A percentile compares a stretch with the other conserved stretches of the same genome.
Conservation (phyloP, 2,797 vertebrate genomes). For the Anisognathus igniventris region DNA sequence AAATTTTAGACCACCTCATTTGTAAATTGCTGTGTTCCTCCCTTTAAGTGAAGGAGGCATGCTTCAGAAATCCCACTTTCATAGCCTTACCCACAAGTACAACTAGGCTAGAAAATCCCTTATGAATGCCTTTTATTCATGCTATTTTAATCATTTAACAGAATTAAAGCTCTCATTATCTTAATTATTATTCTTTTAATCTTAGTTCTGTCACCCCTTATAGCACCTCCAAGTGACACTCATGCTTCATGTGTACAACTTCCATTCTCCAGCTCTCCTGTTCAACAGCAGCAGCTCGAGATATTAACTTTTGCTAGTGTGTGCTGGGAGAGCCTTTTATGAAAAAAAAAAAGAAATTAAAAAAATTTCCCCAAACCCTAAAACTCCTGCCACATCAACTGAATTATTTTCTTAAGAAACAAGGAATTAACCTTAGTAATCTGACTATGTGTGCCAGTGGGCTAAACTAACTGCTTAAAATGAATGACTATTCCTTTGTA, state of each 20-base stretch:
- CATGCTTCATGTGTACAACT: not conserved
- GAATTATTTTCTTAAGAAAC: not conserved
- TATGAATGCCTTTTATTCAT: not conserved
- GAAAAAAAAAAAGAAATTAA: not conserved
- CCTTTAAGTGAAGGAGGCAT: not conserved
- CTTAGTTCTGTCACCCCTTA: not conserved
- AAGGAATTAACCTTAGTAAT: not conserved
- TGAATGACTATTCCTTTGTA: not conserved
- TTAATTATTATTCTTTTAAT: conserved; percentile 14
- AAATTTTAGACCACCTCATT: not conserved
- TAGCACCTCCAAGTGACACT: not conserved
- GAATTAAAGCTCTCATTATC: not conserved
- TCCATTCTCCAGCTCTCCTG: not conserved
- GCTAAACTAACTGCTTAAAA: not conserved
- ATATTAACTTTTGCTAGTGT: not conserved
- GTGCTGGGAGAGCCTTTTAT: not conserved
- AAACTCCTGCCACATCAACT: not conserved
- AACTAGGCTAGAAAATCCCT: not conserved
- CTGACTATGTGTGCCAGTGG: not conserved
- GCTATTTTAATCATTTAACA: not conserved
- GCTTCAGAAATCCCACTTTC: not conserved
- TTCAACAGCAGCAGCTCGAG: not conserved
- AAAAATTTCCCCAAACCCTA: not conserved
- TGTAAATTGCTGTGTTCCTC: not conserved
- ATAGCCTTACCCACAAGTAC: not conserved